Base-by-base conservation (phyloP, 1,140 invertebrate species). In the Whitmania pigra region DNA sequence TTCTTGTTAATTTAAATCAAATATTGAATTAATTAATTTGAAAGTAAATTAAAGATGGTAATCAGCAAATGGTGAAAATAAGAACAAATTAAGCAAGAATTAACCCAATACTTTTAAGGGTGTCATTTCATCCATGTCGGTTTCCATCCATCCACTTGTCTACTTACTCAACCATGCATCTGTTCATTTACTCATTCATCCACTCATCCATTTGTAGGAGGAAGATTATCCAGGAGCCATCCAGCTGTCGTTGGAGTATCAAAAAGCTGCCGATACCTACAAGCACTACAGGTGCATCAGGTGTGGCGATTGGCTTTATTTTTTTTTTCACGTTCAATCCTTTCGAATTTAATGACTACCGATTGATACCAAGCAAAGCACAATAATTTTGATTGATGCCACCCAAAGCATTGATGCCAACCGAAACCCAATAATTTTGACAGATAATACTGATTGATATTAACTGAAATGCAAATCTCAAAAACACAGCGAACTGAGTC, bases 191-290 rank as follows among this genome's bases (percentile, higher is more conserved):
- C 36, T 29, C n/a, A 29, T 31, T 11, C 36, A 25, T 31, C 36
- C 25, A 7, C 36, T 29, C 36, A 25, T 9, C 27, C 53, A 22
- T 71, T 25, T 55, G 49, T 71, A 84, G 79, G 89, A 90, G 76
- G 90, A 89, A 75, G 91, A 96, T 81, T 97, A 91, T 84, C 88
- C 89, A 67, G 88, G 88, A 67, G 93, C 93, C 2, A 95, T 97
- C 74, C 87, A 89, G 20, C 81, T 97, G 31, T 86, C 94, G 68
- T 80, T 93, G 31, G 90, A 93, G 81, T 94, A 92, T 77, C 90
- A 91, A 78, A 89, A 88, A 80, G 90, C 88, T 6, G 90, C 92
- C 27, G 77, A 75, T 43, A 79, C 78, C 53, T 80, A 79, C 67
- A 77, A 75, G 71, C 80, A 82, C 72, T 81, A 78, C 74, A 77